Evolutionary conservation across 1,140 invertebrate genomes (phyloP).

Genomic region (Drosophila punjabiensis): DNA sequence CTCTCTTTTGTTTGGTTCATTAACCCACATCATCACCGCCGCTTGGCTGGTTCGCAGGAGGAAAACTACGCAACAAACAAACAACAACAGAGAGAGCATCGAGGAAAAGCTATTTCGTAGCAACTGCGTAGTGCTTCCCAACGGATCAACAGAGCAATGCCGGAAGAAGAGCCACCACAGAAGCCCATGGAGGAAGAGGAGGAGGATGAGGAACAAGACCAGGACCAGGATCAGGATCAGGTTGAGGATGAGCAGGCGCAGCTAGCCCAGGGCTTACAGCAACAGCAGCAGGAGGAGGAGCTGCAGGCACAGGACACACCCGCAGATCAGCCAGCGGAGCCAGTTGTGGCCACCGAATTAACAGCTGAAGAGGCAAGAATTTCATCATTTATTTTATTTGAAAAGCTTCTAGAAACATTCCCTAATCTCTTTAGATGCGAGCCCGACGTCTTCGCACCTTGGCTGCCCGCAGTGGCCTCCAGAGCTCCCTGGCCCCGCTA

Average conservation of each 20-base stretch:
- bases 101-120: constrained; percentile 16
- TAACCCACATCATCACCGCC: constrained; percentile 52
- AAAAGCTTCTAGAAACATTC: neutral
- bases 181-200: constrained; percentile 70
- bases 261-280: constrained; percentile 6
- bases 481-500: constrained; percentile 7
- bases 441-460: constrained; percentile 89
- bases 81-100: constrained; percentile 36
- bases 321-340: neutral
- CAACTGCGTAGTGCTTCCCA: constrained; percentile 41
- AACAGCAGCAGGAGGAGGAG: constrained; percentile 22
- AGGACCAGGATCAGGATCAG: constrained; percentile 45
- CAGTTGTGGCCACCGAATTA: constrained; percentile 86
- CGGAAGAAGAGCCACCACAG: constrained; percentile 71
- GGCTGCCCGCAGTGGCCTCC: constrained; percentile 78
- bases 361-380: constrained; percentile 90
- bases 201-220: constrained; percentile 42
- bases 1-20: constrained; percentile 73
- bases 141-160: constrained; percentile 47
- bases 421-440: constrained; percentile 87
- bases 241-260: constrained; percentile 15
- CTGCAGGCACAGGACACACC: neutral
- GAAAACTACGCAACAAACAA: constrained; percentile 73
- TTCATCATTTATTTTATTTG: neutral
- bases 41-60: constrained; percentile 24